Evolutionary conservation across 2,888 invertebrate genomes (phyloP), one percentile per base, ranked within the genome.

Genomic region (Unio pictorum): DNA sequence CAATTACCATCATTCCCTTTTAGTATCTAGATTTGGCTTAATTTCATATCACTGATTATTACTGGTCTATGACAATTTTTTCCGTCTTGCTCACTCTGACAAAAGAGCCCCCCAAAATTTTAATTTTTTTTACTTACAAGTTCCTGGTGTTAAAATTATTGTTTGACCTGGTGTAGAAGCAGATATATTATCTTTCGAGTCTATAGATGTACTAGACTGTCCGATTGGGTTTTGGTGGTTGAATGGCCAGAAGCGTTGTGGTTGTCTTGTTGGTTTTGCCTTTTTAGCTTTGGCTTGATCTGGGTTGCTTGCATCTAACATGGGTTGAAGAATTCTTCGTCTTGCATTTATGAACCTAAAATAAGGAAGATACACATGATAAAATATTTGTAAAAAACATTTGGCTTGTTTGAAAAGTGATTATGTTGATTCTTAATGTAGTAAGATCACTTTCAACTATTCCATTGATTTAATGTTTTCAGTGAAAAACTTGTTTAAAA

Each of bases 311-410:
- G 90, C 93, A 88, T 97, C 96, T 64, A 97, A 90, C 96, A 97
- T 97, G 0, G 97, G 97, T 89, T 96, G 96, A 67, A 97, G 91
- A 83, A 97, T 97, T 81, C 97, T 92, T 71, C 97, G 93, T 57
- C 97, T 92, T 4, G 97, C 97, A 91, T 97, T 97, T 80, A 97
- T 97, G 90, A 97, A 90, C 90, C 90, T 90, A 75, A 67, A 81
- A 66, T 61, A 26, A 61, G 55, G 34, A 58, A 58, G 17, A 20
- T 59, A 20, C 26, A 54, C 15, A 62, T 15, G 0, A 45, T 62
- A 45, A 17, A 62, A 45, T 45, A 45, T 34, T 4, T 11, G 0
- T 6, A 11, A 45, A 11, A 11, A 8, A 8, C 15, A 45, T 45
- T 45, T 15, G 45, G 45, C 3, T 3, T 15, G 45, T 45, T 15